Evolutionary conservation across 2,888 invertebrate genomes (phyloP).

Genomic region (Xylophagus ater): DNA sequence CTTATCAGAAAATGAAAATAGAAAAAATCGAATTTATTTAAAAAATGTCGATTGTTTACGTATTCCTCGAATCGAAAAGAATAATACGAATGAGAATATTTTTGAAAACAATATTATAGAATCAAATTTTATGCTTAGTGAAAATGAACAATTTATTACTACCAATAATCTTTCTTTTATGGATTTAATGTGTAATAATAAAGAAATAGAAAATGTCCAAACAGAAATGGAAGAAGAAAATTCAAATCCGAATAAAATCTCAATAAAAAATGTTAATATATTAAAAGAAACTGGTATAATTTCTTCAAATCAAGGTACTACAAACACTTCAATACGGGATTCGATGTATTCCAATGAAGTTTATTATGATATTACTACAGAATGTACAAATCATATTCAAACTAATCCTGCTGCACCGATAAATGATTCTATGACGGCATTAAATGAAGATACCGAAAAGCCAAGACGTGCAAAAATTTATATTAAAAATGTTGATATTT

Average conservation of each 20-base stretch:
- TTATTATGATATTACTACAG: conserved; percentile 10
- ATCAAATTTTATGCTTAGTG: too few species aligned
- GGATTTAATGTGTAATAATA: conserved; percentile 14
- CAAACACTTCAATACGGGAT: neutral
- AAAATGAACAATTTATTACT: neutral
- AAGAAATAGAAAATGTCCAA: neutral
- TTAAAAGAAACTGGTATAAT: conserved; percentile 29
- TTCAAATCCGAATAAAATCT: conserved; percentile 26
- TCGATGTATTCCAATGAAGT: neutral
- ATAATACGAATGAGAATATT: conserved; percentile 3
- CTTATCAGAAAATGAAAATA: conserved; percentile 8
- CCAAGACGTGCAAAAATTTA: conserved; percentile 30
- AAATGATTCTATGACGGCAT: too few species aligned
- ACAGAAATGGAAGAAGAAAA: neutral
- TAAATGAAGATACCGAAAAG: too few species aligned
- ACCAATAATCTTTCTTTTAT: conserved; percentile 16
- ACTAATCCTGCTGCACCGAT: too few species aligned
- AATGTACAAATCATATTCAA: too few species aligned
- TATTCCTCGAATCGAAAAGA: conserved; percentile 24
- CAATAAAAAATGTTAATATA: conserved; percentile 36
- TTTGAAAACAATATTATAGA: conserved; percentile 1
- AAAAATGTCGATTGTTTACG: conserved; percentile 36
- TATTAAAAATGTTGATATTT: conserved; percentile 36
- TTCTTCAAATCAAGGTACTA: neutral
- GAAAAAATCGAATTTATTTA: conserved; percentile 33